Evolutionary conservation across 64 coral and sea anemone species (phyloP).

Genomic region (Acropora yongei): DNA sequence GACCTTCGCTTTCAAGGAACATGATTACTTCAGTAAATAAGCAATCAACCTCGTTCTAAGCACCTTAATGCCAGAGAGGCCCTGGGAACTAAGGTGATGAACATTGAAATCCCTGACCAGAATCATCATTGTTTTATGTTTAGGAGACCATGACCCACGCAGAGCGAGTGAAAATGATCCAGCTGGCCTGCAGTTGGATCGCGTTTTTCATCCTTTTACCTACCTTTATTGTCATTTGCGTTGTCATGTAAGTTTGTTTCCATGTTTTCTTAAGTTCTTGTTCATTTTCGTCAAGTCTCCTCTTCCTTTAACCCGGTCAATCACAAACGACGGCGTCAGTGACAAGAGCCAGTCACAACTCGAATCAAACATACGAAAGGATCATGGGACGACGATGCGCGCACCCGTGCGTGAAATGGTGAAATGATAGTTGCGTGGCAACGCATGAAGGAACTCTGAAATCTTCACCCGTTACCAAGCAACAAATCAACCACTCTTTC

Average conservation of each 20-base stretch:
- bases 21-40: not conserved
- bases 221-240: constrained; percentile 20
- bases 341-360: not conserved
- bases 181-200: constrained; percentile 34
- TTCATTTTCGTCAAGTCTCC: not conserved
- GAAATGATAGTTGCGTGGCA: too few species aligned
- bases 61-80: not conserved
- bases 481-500: too few species aligned
- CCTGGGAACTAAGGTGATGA: too few species aligned
- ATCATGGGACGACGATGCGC: too few species aligned
- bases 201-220: constrained; percentile 1
- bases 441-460: too few species aligned
- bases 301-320: not conserved
- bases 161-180: not conserved
- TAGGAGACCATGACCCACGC: constrained; percentile 4
- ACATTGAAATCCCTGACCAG: not conserved
- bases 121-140: not conserved
- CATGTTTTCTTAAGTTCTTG: not conserved
- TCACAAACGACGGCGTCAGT: not conserved
- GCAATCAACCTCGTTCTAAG: not conserved
- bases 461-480: too few species aligned
- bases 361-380: not conserved
- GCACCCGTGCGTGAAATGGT: too few species aligned
- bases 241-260: constrained; percentile 6
- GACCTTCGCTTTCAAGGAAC: too few species aligned